A percentile compares a stretch with the other conserved stretches of the same genome.
Evolutionary conservation across 2,797 vertebrate genomes (phyloP).

Genomic region (Podarcis siculus): DNA sequence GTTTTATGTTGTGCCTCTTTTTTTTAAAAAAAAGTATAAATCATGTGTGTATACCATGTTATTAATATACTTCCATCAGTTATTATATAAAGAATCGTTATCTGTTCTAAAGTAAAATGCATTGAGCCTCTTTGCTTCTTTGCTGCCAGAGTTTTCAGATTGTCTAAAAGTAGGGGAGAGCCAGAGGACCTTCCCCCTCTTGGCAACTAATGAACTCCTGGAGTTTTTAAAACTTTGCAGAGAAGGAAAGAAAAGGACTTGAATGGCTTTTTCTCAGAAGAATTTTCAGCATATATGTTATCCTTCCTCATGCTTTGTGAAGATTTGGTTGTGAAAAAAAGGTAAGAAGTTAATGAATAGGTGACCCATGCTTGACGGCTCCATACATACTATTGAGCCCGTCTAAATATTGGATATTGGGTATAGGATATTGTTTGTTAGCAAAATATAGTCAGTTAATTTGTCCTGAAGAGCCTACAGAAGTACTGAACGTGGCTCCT

Average conservation of each 20-base stretch:
- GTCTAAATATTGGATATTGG: neutral
- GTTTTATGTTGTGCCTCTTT: conserved; percentile 55
- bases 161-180: neutral
- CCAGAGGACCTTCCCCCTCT: neutral
- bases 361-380: neutral
- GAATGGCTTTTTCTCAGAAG: neutral
- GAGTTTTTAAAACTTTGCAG: neutral
- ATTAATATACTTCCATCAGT: conserved; percentile 19
- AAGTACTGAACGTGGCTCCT: neutral
- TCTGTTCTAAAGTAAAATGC: conserved; percentile 16
- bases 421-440: neutral
- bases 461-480: neutral
- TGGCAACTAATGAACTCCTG: neutral
- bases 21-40: conserved; percentile 43
- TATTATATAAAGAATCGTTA: conserved; percentile 19
- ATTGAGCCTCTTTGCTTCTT: conserved; percentile 12
- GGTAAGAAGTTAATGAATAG: neutral
- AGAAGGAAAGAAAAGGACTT: neutral
- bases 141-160: neutral
- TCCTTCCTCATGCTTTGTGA: neutral
- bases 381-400: neutral
- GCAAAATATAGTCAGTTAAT: neutral
- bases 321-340: neutral
- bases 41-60: conserved; percentile 20
- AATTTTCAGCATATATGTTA: neutral